These are phyloP conservation scores for Hypomecis atomaria DNA, from an alignment of 2,888 invertebrate species.

Conservation along the genomic window DNA sequence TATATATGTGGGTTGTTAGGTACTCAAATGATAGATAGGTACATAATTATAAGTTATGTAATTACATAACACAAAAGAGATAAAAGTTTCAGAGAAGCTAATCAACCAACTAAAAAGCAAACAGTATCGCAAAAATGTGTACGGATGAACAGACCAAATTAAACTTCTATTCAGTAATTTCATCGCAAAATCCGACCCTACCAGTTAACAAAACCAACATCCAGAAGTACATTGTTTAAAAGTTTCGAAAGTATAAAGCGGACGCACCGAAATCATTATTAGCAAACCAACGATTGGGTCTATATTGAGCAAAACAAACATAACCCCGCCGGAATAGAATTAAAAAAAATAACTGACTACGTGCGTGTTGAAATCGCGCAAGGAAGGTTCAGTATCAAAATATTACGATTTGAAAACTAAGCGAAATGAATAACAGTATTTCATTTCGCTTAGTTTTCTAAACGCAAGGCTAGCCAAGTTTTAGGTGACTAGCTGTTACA, in stretches of 20 bases:
- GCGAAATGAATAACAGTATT: too few species aligned
- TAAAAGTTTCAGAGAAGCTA: too few species aligned
- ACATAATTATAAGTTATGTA: too few species aligned
- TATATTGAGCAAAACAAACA: constrained; percentile 49
- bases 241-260: constrained; percentile 31
- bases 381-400: too few species aligned
- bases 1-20: too few species aligned
- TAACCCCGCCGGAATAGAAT: constrained; percentile 49
- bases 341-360: constrained; percentile 33
- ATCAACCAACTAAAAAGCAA: neutral
- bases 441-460: too few species aligned
- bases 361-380: too few species aligned
- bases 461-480: too few species aligned
- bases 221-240: constrained; percentile 27
- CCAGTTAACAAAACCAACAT: constrained; percentile 10
- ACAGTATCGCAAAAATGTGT: neutral
- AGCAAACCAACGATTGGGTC: constrained; percentile 35
- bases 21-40: too few species aligned
- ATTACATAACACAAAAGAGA: too few species aligned
- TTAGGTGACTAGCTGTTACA: too few species aligned
- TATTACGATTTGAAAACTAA: too few species aligned
- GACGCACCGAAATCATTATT: constrained; percentile 34
- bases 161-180: constrained; percentile 15
- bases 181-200: constrained; percentile 12
- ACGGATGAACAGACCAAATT: neutral